These are phyloP conservation scores for Agrilus planipennis DNA, from an alignment of 1,140 invertebrate species.

Conservation along the genomic window DNA sequence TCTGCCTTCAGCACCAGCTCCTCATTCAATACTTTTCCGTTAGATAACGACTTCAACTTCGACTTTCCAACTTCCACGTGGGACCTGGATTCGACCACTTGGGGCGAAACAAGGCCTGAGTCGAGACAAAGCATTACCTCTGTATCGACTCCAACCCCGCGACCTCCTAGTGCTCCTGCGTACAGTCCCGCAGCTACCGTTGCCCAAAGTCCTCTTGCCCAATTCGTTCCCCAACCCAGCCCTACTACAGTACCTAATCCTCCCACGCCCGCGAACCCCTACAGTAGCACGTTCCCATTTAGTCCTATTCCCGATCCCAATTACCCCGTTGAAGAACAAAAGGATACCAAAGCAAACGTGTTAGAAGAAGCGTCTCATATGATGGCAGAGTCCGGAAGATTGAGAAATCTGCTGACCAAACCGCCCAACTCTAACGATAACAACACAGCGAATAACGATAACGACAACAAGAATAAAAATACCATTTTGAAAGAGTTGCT, in stretches of 20 bases:
- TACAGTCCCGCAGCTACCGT: constrained; percentile 38
- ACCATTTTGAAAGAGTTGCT: constrained; percentile 64
- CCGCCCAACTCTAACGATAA: constrained; percentile 42
- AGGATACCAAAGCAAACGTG: constrained; percentile 31
- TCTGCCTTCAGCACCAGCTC: constrained; percentile 32
- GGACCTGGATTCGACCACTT: constrained; percentile 33
- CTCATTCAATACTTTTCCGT: constrained; percentile 28
- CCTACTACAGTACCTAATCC: constrained; percentile 35
- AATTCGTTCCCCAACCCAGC: constrained; percentile 36
- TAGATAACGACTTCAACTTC: constrained; percentile 46
- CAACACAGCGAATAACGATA: constrained; percentile 41
- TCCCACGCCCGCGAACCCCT: constrained; percentile 30
- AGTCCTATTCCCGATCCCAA: constrained; percentile 42
- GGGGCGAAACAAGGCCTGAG: constrained; percentile 37
- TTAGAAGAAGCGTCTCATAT: constrained; percentile 24
- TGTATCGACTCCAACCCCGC: constrained; percentile 37
- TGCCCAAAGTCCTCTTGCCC: constrained; percentile 34
- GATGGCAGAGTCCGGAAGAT: constrained; percentile 21
- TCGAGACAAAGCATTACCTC: constrained; percentile 43
- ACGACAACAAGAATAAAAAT: constrained; percentile 38
- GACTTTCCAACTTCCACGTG: constrained; percentile 45
- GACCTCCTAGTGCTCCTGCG: constrained; percentile 37
- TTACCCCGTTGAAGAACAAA: constrained; percentile 25
- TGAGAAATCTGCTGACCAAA: constrained; percentile 27
- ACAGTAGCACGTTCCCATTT: constrained; percentile 44